Base-by-base conservation (phyloP, 2,113 vertebrate species). In the Channa maculata region DNA sequence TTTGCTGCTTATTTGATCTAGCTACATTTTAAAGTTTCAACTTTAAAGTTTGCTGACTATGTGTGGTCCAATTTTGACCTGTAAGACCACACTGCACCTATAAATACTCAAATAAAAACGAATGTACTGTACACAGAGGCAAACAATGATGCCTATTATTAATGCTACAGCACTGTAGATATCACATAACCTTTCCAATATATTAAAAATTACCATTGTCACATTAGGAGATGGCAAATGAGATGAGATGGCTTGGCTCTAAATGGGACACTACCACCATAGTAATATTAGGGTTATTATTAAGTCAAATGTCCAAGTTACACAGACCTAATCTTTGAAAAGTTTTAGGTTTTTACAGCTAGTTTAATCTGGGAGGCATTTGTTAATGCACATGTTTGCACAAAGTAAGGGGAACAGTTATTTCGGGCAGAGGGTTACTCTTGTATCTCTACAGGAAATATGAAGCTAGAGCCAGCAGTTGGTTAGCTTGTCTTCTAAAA, bases 1-100 rank as follows among this genome's bases (percentile, higher is more conserved):
- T 54, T 2, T 2, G 37, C 36, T 72, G 73, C 67, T 83, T 85
- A 79, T 87, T 65, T 70, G 60, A 81, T 24, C 24, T 24, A 24
- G 24, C 24, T 24, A 24, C 24, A 24, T 24, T 24, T 24, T 24
- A 24, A 24, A 24, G 45, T 64, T 65, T 52, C 54, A 65, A 64
- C 85, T 86, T 86, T 55, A 83, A 64, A 80, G 69, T 70, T 24
- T 24, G 24, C 24, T 24, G 24, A 52, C 24, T 24, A 24, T 24
- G 24, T 24, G 24, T 24, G 24, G 24, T 24, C 24, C 24, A 24
- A 24, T 24, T 24, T 24, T 24, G 24, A 24, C 24, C 24, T 38
- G 48, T 41, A 48, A 24, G 24, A 38, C 57, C 51, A 62, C n/a
- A 57, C 12, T n/a, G 37, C 53, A 65, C 60, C 44, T 33, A 63